Conservation (phyloP, 2,888 invertebrate species). For the Dorcus hopei region DNA sequence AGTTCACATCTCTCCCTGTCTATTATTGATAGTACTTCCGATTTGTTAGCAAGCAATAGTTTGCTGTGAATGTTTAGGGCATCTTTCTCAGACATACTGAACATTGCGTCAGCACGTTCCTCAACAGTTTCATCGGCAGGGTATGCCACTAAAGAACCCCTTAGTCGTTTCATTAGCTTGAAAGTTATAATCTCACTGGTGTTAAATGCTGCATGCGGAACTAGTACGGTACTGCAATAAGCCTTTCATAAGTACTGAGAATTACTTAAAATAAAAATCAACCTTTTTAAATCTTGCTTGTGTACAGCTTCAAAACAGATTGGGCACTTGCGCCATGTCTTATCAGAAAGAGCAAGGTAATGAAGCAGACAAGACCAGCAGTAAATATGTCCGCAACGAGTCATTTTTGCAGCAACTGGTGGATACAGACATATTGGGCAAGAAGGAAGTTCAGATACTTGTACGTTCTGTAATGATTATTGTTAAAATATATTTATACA, state of each 20-base stretch:
- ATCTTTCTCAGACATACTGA: conserved; percentile 52
- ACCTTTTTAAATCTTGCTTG: conserved; percentile 81
- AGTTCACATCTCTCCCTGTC: conserved; percentile 71
- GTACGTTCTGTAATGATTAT: conserved; percentile 54
- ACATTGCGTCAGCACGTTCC: conserved; percentile 38
- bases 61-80: conserved; percentile 67
- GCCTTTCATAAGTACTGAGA: background rate
- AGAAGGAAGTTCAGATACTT: conserved; percentile 63
- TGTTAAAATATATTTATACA: background rate
- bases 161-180: conserved; percentile 71
- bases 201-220: conserved; percentile 53
- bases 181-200: conserved; percentile 71
- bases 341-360: conserved; percentile 83
- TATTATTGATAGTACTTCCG: conserved; percentile 70
- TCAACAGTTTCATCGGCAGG: conserved; percentile 49
- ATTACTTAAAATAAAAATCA: conserved; percentile 17
- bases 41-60: conserved; percentile 67
- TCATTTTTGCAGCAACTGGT: conserved; percentile 87
- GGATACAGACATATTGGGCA: conserved; percentile 92
- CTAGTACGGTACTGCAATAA: conserved; percentile 57
- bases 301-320: conserved; percentile 86
- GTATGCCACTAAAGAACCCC: conserved; percentile 55
- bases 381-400: conserved; percentile 91
- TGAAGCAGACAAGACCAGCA: conserved; percentile 96
- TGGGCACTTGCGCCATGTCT: conserved; percentile 81